These are phyloP conservation scores for Lepus timidus DNA, from an alignment of 2,113 vertebrate species.

Conservation along the genomic window DNA sequence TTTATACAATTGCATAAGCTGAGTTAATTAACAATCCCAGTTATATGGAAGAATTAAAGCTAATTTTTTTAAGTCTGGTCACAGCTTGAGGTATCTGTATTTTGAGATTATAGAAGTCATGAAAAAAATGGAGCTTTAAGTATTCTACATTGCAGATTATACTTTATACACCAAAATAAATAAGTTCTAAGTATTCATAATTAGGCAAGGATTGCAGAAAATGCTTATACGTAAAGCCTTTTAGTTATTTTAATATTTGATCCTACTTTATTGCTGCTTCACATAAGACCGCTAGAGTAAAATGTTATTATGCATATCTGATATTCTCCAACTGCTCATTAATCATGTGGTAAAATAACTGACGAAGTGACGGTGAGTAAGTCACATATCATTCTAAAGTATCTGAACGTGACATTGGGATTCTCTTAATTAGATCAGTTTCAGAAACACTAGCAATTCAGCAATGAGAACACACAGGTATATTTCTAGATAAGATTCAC, in stretches of 20 bases:
- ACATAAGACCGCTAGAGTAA: neutral
- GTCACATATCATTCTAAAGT: neutral
- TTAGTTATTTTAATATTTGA: conserved; percentile 28
- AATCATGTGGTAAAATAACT: conserved; percentile 8
- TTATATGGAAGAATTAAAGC: conserved; percentile 65
- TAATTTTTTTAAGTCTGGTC: conserved; percentile 77
- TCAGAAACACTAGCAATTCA: neutral
- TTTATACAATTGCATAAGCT: conserved; percentile 75
- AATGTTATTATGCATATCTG: neutral
- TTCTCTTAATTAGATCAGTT: conserved; percentile 37
- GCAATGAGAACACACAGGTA: neutral
- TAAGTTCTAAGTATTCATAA: neutral
- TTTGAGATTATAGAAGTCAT: conserved; percentile 36
- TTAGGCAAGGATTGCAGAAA: neutral
- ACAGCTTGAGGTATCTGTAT: conserved; percentile 39
- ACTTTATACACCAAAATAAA: neutral
- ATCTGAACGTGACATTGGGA: neutral
- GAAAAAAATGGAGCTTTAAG: conserved; percentile 16
- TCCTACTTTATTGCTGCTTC: neutral
- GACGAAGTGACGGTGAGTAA: neutral
- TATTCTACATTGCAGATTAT: conserved; percentile 43
- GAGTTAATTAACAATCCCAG: conserved; percentile 83
- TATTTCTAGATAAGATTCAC: neutral
- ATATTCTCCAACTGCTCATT: neutral
- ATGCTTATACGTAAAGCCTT: neutral